Evolutionary conservation across 2,888 invertebrate species (phyloP).

Genomic region (Amiota minor): DNA sequence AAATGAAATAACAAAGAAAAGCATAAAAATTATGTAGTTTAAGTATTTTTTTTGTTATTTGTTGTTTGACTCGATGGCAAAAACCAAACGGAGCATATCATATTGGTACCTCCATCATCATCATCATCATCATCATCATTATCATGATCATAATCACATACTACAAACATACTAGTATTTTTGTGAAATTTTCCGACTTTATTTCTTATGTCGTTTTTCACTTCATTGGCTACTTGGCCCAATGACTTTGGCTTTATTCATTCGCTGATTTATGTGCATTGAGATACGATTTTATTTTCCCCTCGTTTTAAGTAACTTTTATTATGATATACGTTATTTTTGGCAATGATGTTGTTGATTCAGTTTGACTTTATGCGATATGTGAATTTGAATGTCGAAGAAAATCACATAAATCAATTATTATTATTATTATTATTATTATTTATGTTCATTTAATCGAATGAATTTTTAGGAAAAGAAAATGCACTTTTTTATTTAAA

Average conservation of each 20-base stretch:
- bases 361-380: too few relatives aligned
- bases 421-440: background rate
- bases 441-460: too few relatives aligned
- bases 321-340: conserved; percentile 58
- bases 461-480: too few relatives aligned
- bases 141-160: too few relatives aligned
- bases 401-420: background rate
- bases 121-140: too few relatives aligned
- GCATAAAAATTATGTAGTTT: too few relatives aligned
- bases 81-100: conserved; percentile 23
- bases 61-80: background rate
- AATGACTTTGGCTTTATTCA: background rate
- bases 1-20: too few relatives aligned
- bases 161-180: too few relatives aligned
- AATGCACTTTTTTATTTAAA: too few relatives aligned
- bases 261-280: conserved; percentile 56
- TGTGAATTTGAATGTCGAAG: too few relatives aligned
- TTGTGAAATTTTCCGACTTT: too few relatives aligned
- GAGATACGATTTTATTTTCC: conserved; percentile 45
- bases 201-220: background rate
- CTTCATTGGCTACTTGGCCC: background rate
- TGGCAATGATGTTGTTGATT: conserved; percentile 18
- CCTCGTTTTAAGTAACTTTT: conserved; percentile 60
- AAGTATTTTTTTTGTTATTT: too few relatives aligned
- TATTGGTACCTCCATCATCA: background rate